Conservation (phyloP, 2,113 vertebrate genomes). For the Lota lota region DNA sequence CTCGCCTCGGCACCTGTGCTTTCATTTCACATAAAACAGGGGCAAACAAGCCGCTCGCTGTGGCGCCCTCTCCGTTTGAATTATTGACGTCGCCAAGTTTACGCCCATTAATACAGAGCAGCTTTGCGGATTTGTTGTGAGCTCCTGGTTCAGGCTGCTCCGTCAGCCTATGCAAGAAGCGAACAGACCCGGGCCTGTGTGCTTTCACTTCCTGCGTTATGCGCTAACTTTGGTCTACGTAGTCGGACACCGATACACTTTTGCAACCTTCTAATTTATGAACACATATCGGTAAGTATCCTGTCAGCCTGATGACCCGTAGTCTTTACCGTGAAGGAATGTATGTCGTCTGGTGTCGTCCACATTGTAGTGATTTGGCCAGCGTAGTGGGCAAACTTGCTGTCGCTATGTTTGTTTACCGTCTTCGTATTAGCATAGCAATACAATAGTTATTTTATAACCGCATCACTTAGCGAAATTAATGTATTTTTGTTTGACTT, state of each 20-base stretch:
- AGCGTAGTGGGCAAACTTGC: no score
- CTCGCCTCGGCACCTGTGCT: neutral
- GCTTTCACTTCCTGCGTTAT: conserved; percentile 46
- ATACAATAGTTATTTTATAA: no score
- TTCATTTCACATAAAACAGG: neutral
- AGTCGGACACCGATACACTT: neutral
- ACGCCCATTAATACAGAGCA: conserved; percentile 15
- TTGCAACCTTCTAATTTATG: conserved; percentile 31
- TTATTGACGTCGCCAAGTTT: neutral
- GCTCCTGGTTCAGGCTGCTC: conserved; percentile 31
- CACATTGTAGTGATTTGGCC: no score
- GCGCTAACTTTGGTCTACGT: conserved; percentile 35
- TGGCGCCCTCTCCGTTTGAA: conserved; percentile 31
- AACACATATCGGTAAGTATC: conserved; percentile 44
- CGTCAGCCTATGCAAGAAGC: conserved; percentile 18
- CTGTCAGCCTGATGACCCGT: no score
- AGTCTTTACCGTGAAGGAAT: no score
- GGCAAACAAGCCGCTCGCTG: neutral
- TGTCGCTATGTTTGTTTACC: no score
- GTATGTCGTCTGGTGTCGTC: no score
- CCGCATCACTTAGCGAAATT: no score
- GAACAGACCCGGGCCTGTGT: conserved; percentile 8
- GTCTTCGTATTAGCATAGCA: no score
- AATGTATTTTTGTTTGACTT: no score
- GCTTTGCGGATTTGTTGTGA: conserved; percentile 39